Evolutionary conservation across 2,888 invertebrate genomes (phyloP).

Genomic region (Leuctra nigra): DNA sequence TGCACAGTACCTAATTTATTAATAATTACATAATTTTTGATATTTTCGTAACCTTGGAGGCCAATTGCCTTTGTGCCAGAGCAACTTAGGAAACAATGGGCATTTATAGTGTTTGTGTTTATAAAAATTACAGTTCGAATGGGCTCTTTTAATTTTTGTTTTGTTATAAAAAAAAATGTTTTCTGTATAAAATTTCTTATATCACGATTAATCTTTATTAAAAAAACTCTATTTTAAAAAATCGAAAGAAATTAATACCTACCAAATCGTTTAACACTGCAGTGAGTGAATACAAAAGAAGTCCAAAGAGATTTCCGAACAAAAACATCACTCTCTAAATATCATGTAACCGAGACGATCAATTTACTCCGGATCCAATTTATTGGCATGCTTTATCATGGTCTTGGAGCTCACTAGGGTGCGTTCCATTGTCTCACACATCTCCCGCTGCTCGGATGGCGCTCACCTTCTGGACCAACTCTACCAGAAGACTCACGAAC

Average conservation of each 20-base stretch:
- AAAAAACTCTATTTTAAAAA: no score
- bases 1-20: no score
- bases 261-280: background rate
- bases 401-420: background rate
- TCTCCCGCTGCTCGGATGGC: background rate
- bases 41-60: no score
- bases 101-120: no score
- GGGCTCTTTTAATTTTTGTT: no score
- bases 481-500: background rate
- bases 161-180: no score
- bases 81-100: no score
- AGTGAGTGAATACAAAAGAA: background rate
- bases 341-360: slow-evolving; percentile 1
- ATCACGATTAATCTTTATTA: no score
- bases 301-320: background rate
- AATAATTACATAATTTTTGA: no score
- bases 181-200: no score
- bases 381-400: background rate
- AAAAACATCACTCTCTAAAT: background rate
- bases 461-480: background rate
- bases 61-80: no score
- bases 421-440: background rate
- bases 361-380: background rate
- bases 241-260: background rate
- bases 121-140: no score